Base-by-base conservation (phyloP, 2,113 vertebrate species). In the Scolopax mira region DNA sequence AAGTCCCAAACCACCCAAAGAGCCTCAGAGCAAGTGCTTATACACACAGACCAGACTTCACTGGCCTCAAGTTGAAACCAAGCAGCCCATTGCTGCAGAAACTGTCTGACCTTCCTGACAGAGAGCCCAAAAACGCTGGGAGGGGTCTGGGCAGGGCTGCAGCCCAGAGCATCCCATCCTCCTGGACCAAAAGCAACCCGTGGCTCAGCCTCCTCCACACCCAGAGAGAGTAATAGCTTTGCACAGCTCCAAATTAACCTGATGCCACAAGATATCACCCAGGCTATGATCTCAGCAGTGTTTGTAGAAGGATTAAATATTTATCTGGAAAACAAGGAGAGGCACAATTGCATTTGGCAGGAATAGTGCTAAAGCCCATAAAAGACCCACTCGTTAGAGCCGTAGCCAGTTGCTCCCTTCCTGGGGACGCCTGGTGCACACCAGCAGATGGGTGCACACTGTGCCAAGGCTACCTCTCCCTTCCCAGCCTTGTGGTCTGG, bases 291-390 rank as follows among this genome's bases (percentile, higher is more conserved):
- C 57, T 60, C 35, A 57, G 54, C 25, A 18, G 49, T 15, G 30
- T 64, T 91, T n/a, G 31, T 71, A 79, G 46, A 28, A 85, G 31
- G 74, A 91, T 77, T 85, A 95, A 82, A 23, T 35, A 75, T 94
- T 89, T 92, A 61, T 79, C 85, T 80, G 67, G 46, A 88, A 91
- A 93, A 94, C 75, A 93, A 80, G 79, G 58, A 37, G 37, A 27
- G 21, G 28, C 71, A 77, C 79, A 85, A 58, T 44, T 61, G 28
- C 25, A 41, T 83, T 85, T 19, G 17, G 58, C 54, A 62, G 79
- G 54, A 82, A 82, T 89, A 91, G 71, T 61, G 85, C 67, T 69
- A 82, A 74, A 79, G 27, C 61, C 42, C 52, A 31, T 12, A 23
- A 79, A 60, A 85, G 41, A 87, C 33, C 51, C 78, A 33, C 44